phyloP scores from a whole-genome alignment of 2,113 vertebrate species.

The Polypterus senegalus region DNA sequence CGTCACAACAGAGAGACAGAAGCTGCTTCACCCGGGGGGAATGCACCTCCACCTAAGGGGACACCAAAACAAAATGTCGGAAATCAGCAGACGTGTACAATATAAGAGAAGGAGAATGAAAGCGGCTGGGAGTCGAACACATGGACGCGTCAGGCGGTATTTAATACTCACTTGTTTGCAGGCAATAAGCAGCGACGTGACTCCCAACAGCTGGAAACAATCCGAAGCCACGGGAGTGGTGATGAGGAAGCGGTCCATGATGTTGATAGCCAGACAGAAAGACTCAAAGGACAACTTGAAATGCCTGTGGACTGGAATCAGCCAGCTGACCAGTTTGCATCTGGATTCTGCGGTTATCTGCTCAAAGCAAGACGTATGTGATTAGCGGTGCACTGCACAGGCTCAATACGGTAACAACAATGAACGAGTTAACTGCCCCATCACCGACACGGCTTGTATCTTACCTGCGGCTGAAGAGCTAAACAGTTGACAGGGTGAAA shows the following conservation, averaged over 20 bases:
- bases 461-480: slow-evolving; percentile 73
- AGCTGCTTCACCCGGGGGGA: slow-evolving; percentile 71
- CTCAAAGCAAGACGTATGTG: background rate
- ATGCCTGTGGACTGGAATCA: slow-evolving; percentile 69
- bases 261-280: slow-evolving; percentile 75
- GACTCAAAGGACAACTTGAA: slow-evolving; percentile 77
- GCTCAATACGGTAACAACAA: too few species aligned
- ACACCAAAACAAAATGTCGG: background rate
- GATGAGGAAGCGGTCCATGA: slow-evolving; percentile 76
- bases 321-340: slow-evolving; percentile 83
- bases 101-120: too few species aligned
- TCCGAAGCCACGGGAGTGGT: slow-evolving; percentile 76
- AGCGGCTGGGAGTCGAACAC: too few species aligned
- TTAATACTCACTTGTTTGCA: slow-evolving; percentile 69
- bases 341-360: slow-evolving; percentile 76
- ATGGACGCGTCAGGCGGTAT: background rate
- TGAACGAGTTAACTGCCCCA: too few species aligned
- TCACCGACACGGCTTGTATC: background rate
- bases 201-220: slow-evolving; percentile 88
- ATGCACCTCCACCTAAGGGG: slow-evolving; percentile 69
- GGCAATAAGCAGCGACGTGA: slow-evolving; percentile 75
- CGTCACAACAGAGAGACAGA: slow-evolving; percentile 67
- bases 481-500: slow-evolving; percentile 62
- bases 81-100: background rate
- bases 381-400: background rate